Evolutionary conservation across 30 jellyfish, hydroid and myxozoan species (phyloP), one percentile per base, ranked within the genome.

Genomic region (Aurelia coerulea): DNA sequence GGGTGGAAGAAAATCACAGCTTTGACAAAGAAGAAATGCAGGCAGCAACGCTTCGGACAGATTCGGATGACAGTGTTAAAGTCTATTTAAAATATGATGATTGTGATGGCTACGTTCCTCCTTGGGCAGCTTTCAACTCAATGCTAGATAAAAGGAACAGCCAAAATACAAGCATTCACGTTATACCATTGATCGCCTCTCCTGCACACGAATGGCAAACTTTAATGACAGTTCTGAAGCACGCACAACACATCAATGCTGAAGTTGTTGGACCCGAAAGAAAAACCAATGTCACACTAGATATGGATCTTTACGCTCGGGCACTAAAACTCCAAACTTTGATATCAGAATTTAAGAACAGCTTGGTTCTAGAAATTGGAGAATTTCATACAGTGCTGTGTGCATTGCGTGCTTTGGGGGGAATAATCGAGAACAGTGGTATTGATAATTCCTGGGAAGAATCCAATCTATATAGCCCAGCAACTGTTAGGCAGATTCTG

Each of bases 301-400:
- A 72, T 72, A 72, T 72, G 83, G 83, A 72, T 72, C 41, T 72
- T 34, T 72, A 72, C 83, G 46, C 46, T 65, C 5, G 83, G 46
- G 83, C 83, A 72, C 67, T 37, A 34, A 72, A 49, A 67, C 83
- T 72, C 16, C 83, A 72, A 23, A 12, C 11, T 19, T 34, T 72
- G 14, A 34, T 41, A 0, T 1, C 37, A 67, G 29, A 23, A 23
- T 23, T 23, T 23, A 14, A 72, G 83, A 72, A 72, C 49, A 72
- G 41, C 84, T 73, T 42, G 68, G 18, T 73, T 67, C 84, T 73
- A 66, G 1, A 73, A 66, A 73, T 73, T 49, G 68, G 84, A 10
- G 69, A 73, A 17, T 49, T 49, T 73, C 84, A 73, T 67, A 73
- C 84, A 73, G 84, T 73, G 46, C 31, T 42, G 84, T 73, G 68